Conservation (phyloP, 2,888 invertebrate species). For the Drosophila anomelani region DNA sequence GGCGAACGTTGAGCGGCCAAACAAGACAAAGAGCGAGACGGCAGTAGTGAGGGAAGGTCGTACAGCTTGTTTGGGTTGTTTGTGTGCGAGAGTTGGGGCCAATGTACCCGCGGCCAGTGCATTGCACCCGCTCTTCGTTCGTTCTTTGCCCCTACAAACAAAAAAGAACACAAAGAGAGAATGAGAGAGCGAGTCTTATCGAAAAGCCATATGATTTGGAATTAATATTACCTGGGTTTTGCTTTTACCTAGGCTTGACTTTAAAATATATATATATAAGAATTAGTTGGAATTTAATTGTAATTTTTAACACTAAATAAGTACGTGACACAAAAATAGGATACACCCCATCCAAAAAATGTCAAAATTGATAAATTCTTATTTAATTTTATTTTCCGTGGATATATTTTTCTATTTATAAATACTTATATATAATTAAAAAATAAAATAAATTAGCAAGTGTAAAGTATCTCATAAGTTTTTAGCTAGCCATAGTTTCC, state of each 20-base stretch:
- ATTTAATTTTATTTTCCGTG: no score
- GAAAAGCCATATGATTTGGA: neutral
- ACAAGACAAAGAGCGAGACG: constrained; percentile 56
- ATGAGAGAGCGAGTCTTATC: neutral
- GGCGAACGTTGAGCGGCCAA: constrained; percentile 42
- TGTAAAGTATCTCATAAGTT: neutral
- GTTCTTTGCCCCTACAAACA: constrained; percentile 7
- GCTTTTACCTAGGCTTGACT: neutral
- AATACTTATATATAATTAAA: no score
- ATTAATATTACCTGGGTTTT: neutral
- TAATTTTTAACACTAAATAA: no score
- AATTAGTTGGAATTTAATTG: neutral
- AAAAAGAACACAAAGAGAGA: neutral
- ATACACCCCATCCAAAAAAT: no score
- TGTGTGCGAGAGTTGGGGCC: constrained; percentile 59
- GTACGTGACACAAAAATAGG: no score
- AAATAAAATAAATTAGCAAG: no score
- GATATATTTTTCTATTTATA: no score
- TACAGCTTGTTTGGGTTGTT: constrained; percentile 18
- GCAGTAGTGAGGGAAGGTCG: constrained; percentile 52
- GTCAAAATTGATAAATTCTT: no score
- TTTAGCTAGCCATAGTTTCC: neutral
- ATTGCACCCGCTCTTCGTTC: constrained; percentile 57
- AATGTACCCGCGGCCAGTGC: constrained; percentile 71
- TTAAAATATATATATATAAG: neutral